Percentiles rank a stretch among this genome's conserved stretches.
Evolutionary conservation across 2,888 invertebrate genomes (phyloP).

Genomic region (Globia sparganii): DNA sequence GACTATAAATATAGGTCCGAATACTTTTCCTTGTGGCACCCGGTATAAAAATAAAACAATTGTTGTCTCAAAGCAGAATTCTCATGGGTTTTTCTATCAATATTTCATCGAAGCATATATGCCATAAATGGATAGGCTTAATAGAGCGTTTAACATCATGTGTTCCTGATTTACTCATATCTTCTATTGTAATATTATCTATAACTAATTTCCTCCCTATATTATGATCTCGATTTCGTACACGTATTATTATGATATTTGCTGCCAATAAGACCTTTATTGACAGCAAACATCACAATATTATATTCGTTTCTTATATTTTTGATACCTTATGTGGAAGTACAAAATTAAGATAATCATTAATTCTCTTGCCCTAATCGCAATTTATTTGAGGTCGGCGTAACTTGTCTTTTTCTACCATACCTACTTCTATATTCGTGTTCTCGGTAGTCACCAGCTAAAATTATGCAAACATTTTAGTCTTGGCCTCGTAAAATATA

Average conservation of each 20-base stretch:
- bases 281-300: no score
- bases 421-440: neutral
- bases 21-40: constrained; percentile 25
- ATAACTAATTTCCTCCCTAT: no score
- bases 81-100: neutral
- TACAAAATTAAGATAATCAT: no score
- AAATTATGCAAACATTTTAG: neutral
- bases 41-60: neutral
- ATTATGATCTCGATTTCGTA: neutral
- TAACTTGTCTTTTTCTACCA: neutral
- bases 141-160: neutral
- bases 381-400: no score
- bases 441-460: neutral
- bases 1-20: constrained; percentile 18
- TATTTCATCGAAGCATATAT: neutral
- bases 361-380: no score
- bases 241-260: neutral
- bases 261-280: no score
- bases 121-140: neutral
- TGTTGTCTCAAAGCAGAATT: neutral
- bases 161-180: neutral
- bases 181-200: neutral
- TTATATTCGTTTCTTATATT: no score
- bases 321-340: no score
- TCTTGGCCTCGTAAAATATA: neutral